Evolutionary conservation across 2,888 invertebrate species (phyloP).

Genomic region (Hirudinaria manillensis): DNA sequence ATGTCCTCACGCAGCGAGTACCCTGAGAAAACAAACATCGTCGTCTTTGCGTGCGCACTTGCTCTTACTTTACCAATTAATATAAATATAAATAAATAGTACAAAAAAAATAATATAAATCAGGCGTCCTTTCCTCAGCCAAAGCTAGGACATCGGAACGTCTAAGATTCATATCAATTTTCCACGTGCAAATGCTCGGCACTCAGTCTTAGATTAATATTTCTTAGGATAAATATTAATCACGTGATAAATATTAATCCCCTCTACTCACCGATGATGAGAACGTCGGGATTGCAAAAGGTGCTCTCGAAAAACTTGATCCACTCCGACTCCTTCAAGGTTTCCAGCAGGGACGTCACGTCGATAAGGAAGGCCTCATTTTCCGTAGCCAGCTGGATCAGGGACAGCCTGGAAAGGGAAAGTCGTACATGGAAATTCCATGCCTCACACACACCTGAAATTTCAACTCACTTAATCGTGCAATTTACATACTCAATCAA

Average conservation of each 20-base stretch:
- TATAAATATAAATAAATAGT: neutral
- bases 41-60: no score
- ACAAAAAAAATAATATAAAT: no score
- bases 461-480: no score
- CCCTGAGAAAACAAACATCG: neutral
- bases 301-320: neutral
- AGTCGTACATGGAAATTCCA: no score
- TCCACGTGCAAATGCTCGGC: no score
- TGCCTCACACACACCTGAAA: no score
- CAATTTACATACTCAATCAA: no score
- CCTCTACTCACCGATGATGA: slow-evolving; percentile 21
- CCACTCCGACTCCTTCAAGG: slow-evolving; percentile 4
- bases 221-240: no score
- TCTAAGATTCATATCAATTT: neutral
- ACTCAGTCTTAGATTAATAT: no score
- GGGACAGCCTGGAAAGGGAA: slow-evolving; percentile 19
- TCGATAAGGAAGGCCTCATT: slow-evolving; percentile 13
- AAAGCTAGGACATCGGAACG: neutral
- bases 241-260: no score
- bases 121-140: no score
- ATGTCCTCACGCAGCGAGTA: neutral
- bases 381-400: slow-evolving; percentile 19
- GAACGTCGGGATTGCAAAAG: slow-evolving; percentile 3
- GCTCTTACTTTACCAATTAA: no score
- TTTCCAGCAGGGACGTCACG: neutral